These are phyloP conservation scores for Lingula anatina DNA, from an alignment of 2,888 invertebrate species.

Conservation along the genomic window DNA sequence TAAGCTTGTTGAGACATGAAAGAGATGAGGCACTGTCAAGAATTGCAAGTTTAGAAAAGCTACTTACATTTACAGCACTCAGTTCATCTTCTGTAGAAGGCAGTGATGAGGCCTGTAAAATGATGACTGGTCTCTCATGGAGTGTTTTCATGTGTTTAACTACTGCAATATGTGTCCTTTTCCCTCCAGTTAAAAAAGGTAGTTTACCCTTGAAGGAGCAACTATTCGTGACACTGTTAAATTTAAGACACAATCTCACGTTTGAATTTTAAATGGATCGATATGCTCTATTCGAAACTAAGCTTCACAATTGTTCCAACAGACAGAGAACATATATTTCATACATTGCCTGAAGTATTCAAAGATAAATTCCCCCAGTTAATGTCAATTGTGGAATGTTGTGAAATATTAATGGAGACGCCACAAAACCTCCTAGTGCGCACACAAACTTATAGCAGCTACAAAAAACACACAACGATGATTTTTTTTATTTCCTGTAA, in stretches of 20 bases:
- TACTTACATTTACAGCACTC: background rate
- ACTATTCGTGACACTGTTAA: slow-evolving; percentile 10
- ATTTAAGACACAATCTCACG: no score
- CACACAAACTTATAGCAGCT: no score
- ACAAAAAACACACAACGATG: no score
- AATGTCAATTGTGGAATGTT: no score
- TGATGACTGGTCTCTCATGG: no score
- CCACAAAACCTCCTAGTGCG: no score
- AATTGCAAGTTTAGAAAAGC: background rate
- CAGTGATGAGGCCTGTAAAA: no score
- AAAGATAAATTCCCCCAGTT: no score
- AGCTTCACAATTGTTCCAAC: slow-evolving; percentile 10
- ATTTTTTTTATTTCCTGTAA: slow-evolving; percentile 10
- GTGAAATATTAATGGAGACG: no score
- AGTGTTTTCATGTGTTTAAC: slow-evolving; percentile 1
- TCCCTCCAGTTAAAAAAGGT: background rate
- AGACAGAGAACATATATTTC: no score
- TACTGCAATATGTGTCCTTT: slow-evolving; percentile 3
- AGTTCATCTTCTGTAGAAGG: slow-evolving; percentile 4
- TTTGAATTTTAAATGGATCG: slow-evolving; percentile 13
- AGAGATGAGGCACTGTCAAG: background rate
- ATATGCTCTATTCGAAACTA: slow-evolving; percentile 8
- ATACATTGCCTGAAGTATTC: no score
- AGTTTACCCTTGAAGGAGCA: slow-evolving; percentile 1
- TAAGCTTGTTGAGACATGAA: background rate